Base-by-base conservation (phyloP, 2,113 vertebrate genomes). In the Symphodus melops region DNA sequence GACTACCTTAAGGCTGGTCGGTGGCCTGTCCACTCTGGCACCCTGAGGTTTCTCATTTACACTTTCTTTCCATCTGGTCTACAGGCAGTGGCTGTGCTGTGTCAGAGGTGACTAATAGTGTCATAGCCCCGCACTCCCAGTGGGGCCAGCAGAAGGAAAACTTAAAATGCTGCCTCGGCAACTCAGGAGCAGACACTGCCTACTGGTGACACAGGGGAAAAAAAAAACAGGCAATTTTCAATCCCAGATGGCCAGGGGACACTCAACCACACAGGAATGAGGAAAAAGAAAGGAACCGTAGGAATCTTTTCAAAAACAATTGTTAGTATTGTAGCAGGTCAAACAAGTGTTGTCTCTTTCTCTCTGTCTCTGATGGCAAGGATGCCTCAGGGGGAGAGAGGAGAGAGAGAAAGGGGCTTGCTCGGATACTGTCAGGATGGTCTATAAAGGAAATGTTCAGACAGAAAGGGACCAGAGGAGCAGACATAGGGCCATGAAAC, bases 81-180 rank as follows among this genome's bases (percentile, higher is more conserved):
- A 76, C 82, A 81, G 89, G 55, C 72, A 53, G 68, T 75, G 76
- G 81, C 84, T 82, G 75, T 59, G 81, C 83, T 78, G 77, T 90
- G 91, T 92, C 88, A 91, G 83, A 88, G 87, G 89, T 90, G 90
- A 90, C 81, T 75, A 88, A 89, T 88, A 89, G 82, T 88, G 86
- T 82, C 84, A 82, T 41, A 77, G 75, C 71, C 82, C 73, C 74
- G 61, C 75, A 53, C 64, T 87, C 67, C 74, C 62, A 42, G 61
- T 8, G 39, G 67, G 71, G 39, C 39, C 48, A 39, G 66, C 61
- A 62, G 23, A 83, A 82, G 65, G 77, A 82, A 83, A 82, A 88
- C 77, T 83, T 79, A 84, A 87, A 90, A 58, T 89, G 86, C 90
- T 92, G 68, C 72, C 81, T 78, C 79, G 0, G 57, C 85, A 89